Conservation (phyloP, 2,797 vertebrate genomes). For the Numenius phaeopus region DNA sequence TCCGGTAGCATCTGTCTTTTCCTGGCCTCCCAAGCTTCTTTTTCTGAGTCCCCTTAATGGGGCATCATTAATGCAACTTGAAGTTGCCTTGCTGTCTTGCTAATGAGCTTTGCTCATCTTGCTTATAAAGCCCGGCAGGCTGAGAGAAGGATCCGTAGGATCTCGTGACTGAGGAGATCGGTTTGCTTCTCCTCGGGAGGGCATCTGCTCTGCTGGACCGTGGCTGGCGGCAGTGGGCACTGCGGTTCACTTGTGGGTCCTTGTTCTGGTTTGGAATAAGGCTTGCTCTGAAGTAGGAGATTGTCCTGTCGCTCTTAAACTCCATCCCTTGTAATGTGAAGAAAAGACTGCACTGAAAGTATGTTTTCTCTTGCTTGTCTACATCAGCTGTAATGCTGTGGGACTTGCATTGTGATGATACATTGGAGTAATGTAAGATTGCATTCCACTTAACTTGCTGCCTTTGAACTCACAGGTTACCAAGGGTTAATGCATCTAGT, state of each 20-base stretch:
- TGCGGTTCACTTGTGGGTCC: rapidly evolving
- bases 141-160: background rate
- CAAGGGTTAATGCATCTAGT: background rate
- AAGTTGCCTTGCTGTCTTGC: slow-evolving; percentile 1
- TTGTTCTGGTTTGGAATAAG: background rate
- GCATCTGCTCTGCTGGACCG: background rate
- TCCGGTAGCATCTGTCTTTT: slow-evolving; percentile 16
- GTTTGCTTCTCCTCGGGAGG: background rate
- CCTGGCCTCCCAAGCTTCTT: slow-evolving; percentile 1
- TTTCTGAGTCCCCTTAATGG: slow-evolving; percentile 14
- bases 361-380: background rate
- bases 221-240: background rate
- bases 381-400: background rate
- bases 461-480: background rate
- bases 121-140: background rate
- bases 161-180: background rate
- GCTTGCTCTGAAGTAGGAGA: background rate
- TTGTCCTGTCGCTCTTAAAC: background rate
- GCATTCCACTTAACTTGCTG: background rate
- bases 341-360: background rate
- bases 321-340: background rate
- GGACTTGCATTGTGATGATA: background rate
- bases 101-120: slow-evolving; percentile 36
- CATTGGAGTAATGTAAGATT: background rate
- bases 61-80: slow-evolving; percentile 31